Base-by-base conservation (phyloP, 2,797 vertebrate genomes). In the Protosalanx chinensis region DNA sequence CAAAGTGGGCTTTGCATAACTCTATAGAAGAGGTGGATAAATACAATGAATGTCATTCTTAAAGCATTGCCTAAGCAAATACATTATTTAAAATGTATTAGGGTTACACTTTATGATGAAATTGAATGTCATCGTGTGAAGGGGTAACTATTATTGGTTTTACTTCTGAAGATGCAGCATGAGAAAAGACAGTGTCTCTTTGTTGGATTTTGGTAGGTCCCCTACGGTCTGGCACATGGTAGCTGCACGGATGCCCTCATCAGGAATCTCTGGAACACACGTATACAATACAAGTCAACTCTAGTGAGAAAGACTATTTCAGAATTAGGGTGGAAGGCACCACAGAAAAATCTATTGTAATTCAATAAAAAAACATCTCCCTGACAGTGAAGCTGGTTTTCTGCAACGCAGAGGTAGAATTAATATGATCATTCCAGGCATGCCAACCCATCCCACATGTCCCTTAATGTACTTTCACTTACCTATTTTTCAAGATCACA, bases 121-220 rank as follows among this genome's bases (percentile, higher is more conserved):
- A 35, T 35, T 35, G 0, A 35, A 35, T 35, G 3, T 37, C 8
- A 37, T 37, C 6, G 8, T 7, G 35, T 46, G 41, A 46, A 46
- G 41, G 35, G 41, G 41, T 46, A 46, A 46, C 41, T 46, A 46
- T 12, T 46, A 46, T 46, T 60, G 62, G 56, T 66, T 60, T 86
- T 83, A 94, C 95, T 86, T 94, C 76, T 95, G 92, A 4, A 96
- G 73, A 68, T 96, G 95, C 61, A 96, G 88, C 85, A 97, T 91
- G 62, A 96, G 91, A 79, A 94, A 95, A 1, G 95, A 93, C 72
- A 96, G 78, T 0, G 94, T 96, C 79, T 96, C 92, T 73, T 90
- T 87, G 84, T 96, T 96, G 59, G 91, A 71, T 0, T 77, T 80
- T 0, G 95, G 95, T 53, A 96, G 89, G 37, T 93, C 90, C 30